phyloP scores from a whole-genome alignment of 2,113 vertebrate species.

The Alaudala cheleensis region DNA sequence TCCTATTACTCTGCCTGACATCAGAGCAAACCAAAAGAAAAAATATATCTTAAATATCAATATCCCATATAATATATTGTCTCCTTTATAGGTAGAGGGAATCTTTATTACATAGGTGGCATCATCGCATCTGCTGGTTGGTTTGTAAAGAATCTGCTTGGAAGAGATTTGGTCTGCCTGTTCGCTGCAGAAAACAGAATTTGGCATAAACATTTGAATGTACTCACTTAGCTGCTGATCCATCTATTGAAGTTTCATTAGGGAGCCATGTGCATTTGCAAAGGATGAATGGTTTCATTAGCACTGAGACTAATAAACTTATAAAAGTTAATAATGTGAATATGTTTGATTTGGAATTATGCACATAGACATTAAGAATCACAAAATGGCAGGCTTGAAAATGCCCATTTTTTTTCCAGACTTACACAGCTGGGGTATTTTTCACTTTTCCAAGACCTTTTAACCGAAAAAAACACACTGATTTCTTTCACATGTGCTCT shows the following conservation, averaged over 20 bases:
- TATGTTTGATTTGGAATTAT: slow-evolving; percentile 85
- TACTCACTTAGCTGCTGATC: slow-evolving; percentile 72
- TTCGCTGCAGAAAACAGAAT: slow-evolving; percentile 63
- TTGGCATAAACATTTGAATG: slow-evolving; percentile 69
- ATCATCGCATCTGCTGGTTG: background rate
- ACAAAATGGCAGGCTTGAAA: slow-evolving; percentile 46
- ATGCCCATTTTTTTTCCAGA: slow-evolving; percentile 20
- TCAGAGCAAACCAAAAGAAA: background rate
- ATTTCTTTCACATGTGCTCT: slow-evolving; percentile 21
- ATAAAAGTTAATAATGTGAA: slow-evolving; percentile 86
- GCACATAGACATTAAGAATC: slow-evolving; percentile 71
- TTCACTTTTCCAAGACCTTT: background rate
- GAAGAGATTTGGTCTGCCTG: slow-evolving; percentile 40
- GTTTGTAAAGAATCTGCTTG: slow-evolving; percentile 15
- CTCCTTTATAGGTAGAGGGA: background rate
- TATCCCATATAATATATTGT: background rate
- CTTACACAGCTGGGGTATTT: background rate
- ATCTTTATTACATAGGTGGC: background rate
- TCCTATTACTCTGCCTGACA: background rate
- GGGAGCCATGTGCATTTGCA: slow-evolving; percentile 78
- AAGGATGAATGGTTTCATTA: slow-evolving; percentile 83
- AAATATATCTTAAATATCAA: background rate
- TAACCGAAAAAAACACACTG: background rate
- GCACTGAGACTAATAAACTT: slow-evolving; percentile 84
- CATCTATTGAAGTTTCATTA: slow-evolving; percentile 77